Percentiles rank a stretch among this genome's conserved stretches.
Conservation (phyloP, 1,140 invertebrate genomes). For the Drosophila murphyi region DNA sequence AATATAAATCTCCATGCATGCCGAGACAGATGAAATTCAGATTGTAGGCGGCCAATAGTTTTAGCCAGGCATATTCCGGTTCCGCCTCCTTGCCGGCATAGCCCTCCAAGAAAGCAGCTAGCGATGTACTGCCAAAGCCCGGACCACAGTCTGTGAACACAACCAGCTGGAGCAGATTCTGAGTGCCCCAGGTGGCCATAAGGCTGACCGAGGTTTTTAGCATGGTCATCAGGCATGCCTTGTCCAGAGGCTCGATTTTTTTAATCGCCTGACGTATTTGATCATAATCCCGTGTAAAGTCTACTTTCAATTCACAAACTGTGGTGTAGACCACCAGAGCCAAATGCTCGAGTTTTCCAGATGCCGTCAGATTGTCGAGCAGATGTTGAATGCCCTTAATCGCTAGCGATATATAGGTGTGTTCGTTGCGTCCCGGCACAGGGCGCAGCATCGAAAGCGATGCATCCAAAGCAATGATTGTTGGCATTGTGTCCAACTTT, state of each 20-base stretch:
- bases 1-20: conserved; percentile 85
- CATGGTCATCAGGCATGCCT: conserved; percentile 68
- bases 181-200: conserved; percentile 76
- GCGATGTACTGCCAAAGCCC: conserved; percentile 76
- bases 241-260: conserved; percentile 77
- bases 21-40: conserved; percentile 90
- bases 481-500: conserved; percentile 87
- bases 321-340: conserved; percentile 95
- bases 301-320: conserved; percentile 87
- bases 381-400: conserved; percentile 93
- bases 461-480: conserved; percentile 90
- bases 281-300: conserved; percentile 83
- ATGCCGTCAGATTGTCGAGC: conserved; percentile 92
- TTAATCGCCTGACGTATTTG: conserved; percentile 77
- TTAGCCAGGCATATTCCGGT: conserved; percentile 87
- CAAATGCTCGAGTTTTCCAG: conserved; percentile 96
- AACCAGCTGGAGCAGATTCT: conserved; percentile 73
- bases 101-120: conserved; percentile 58
- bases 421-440: conserved; percentile 86
- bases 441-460: conserved; percentile 91
- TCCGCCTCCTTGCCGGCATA: conserved; percentile 58
- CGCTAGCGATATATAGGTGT: conserved; percentile 90
- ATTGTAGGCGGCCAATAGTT: conserved; percentile 91
- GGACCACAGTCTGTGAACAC: conserved; percentile 80
- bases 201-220: conserved; percentile 66